Base-by-base conservation (phyloP, 2,888 invertebrate species). In the Nycteola revayana region DNA sequence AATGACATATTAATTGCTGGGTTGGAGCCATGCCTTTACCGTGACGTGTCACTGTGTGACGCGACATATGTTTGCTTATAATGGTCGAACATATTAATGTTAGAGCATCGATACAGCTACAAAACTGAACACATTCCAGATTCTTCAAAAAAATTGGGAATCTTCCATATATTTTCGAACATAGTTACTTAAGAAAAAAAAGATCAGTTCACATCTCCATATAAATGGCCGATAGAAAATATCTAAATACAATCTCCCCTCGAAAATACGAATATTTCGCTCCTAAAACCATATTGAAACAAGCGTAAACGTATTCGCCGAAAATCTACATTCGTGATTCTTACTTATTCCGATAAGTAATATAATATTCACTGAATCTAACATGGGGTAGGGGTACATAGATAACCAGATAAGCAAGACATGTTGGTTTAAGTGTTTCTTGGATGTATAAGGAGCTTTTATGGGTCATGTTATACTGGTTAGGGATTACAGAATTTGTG, bases 331-430 rank as follows among this genome's bases (percentile, higher is more conserved):
- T 70, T 62, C 47, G 49, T 58, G 61, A 72, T 65, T 65, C 63
- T 64, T 62, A 65, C 68, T 65, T 67, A 70, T 63, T 60, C 53
- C 65, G 49, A 59, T 67, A 69, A 63, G 66, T 71, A 69, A 71
- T 66, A 60, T 58, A 59, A 69, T 68, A 64, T 69, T 68, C 63
- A 57, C 50, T 49, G 51, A 60, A 58, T 65, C 51, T 60, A 56
- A 52, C 49, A 53, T 50, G 50, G 58, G 58, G 36, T 27, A 25
- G 20, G 3, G 18, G 20, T 8, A n/a, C 25, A 33, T 32, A 30
- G 37, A 10, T 23, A 39, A 34, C 71, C 61, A 64, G 32, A 32
- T 31, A 43, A 34, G 28, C 29, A 24, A 37, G 52, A 49, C 10
- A 54, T 30, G 1, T 9, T 6, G n/a, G n/a, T 20, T 14, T 25